Evolutionary conservation across 2,113 vertebrate species (phyloP).

Genomic region (Pedetes capensis): DNA sequence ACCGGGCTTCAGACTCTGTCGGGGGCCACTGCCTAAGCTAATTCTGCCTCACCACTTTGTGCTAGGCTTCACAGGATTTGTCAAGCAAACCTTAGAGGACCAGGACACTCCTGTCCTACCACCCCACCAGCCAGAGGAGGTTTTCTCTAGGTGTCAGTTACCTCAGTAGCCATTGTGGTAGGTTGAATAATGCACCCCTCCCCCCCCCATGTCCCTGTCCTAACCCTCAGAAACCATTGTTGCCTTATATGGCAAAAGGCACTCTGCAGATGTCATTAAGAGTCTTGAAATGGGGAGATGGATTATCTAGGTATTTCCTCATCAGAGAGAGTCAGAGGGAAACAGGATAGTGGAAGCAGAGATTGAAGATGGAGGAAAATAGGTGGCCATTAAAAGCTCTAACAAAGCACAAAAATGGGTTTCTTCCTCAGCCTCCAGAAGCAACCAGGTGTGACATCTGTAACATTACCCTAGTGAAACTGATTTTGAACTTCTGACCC

Average conservation of each 20-base stretch:
- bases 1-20: not conserved
- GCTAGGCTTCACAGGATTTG: not conserved
- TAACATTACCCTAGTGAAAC: not conserved
- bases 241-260: not conserved
- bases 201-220: not conserved
- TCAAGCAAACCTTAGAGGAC: not conserved
- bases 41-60: not conserved
- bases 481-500: not conserved
- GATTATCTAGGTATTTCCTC: not conserved
- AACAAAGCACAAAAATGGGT: not conserved
- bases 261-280: not conserved
- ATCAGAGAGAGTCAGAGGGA: not conserved
- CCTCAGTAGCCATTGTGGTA: not conserved
- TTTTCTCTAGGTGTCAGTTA: not conserved
- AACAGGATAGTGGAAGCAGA: not conserved
- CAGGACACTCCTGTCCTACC: not conserved
- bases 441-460: not conserved
- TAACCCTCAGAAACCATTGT: not conserved
- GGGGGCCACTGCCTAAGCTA: not conserved
- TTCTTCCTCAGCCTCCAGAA: not conserved
- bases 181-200: not conserved
- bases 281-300: not conserved
- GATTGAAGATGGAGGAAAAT: not conserved
- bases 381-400: not conserved
- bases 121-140: not conserved